Percentiles rank a stretch among this genome's conserved stretches.
phyloP scores from a whole-genome alignment of 2,113 vertebrate species.

The Macaca nemestrina region DNA sequence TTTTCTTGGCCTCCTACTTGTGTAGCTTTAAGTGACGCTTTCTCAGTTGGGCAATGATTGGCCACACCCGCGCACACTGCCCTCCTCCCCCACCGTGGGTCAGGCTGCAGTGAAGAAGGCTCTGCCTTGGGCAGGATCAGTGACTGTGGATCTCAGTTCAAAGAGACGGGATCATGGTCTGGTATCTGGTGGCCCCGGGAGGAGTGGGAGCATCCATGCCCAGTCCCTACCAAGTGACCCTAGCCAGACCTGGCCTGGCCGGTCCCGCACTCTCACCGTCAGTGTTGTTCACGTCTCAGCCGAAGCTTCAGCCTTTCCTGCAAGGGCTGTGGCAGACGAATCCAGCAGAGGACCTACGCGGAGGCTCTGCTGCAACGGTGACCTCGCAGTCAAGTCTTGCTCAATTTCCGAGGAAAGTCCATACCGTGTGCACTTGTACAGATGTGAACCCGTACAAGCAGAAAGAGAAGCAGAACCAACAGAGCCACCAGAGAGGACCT shows the following conservation, averaged over 20 bases:
- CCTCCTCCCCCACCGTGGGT: background rate
- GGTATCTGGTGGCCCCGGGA: background rate
- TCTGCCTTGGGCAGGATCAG: background rate
- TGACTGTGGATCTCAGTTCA: background rate
- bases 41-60: background rate
- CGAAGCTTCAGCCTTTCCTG: background rate
- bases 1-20: accelerated
- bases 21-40: accelerated
- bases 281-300: too few species aligned
- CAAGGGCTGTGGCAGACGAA: background rate
- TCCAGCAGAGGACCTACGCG: background rate
- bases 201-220: accelerated
- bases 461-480: accelerated
- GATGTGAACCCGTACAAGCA: accelerated
- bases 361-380: accelerated
- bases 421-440: background rate
- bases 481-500: accelerated
- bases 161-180: accelerated
- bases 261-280: accelerated
- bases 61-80: background rate
- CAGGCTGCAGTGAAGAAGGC: background rate
- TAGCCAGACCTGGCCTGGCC: accelerated
- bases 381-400: accelerated
- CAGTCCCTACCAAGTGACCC: accelerated
- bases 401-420: background rate